These are phyloP conservation scores for Metopolophium dirhodum DNA, from an alignment of 1,140 invertebrate species.

Conservation along the genomic window DNA sequence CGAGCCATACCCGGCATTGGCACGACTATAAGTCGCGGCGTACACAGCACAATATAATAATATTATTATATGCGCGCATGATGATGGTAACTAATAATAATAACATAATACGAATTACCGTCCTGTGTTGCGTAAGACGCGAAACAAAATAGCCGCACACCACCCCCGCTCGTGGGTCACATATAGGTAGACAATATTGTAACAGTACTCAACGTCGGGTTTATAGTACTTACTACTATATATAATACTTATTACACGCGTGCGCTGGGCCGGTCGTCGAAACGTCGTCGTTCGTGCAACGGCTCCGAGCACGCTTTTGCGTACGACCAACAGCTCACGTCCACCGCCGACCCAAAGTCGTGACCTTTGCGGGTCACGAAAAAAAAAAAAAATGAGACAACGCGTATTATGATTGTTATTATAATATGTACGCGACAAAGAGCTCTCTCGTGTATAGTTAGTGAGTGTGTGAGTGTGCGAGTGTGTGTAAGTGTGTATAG, in stretches of 20 bases:
- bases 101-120: slow-evolving; percentile 4
- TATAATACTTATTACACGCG: neutral
- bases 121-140: neutral
- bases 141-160: neutral
- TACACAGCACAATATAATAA: neutral
- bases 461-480: neutral
- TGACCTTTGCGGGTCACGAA: slow-evolving; percentile 1
- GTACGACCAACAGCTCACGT: neutral
- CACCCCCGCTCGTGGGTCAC: neutral
- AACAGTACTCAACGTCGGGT: neutral
- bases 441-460: neutral
- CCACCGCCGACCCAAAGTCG: neutral
- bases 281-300: neutral
- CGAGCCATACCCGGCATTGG: neutral
- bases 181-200: neutral
- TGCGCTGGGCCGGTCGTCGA: neutral
- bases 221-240: no score
- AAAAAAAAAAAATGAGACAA: neutral
- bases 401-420: neutral
- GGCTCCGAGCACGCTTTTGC: slow-evolving; percentile 19
- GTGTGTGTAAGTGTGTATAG: neutral
- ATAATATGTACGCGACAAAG: neutral
- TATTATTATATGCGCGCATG: neutral
- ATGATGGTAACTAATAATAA: neutral
- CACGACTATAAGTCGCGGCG: neutral